Conservation (phyloP, 2,113 vertebrate genomes). For the Amazona guildingii region DNA sequence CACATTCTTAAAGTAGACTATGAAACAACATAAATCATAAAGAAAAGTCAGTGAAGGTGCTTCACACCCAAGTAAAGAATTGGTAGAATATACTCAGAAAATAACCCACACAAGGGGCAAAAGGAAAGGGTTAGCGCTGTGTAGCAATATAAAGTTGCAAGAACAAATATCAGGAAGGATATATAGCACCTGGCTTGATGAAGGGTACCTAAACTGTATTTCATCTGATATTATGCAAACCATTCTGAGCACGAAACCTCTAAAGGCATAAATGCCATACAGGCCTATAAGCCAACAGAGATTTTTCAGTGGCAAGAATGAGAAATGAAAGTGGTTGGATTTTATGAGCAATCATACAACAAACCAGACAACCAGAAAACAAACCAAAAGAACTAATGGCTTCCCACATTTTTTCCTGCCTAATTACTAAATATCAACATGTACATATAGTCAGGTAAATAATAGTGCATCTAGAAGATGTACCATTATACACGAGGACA, state of each 20-base stretch:
- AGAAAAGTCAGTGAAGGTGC: not conserved
- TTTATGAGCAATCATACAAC: not conserved
- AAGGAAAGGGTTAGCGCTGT: not conserved
- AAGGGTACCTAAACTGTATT: not conserved
- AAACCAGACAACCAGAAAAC: not conserved
- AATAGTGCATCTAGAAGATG: not conserved
- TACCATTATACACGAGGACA: not conserved
- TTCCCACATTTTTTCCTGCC: not conserved
- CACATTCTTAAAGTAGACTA: not conserved
- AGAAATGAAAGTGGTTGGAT: not conserved
- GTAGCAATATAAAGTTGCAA: not conserved
- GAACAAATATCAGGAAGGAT: not conserved
- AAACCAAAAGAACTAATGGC: not conserved
- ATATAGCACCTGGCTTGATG: not conserved
- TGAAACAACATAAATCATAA: not conserved
- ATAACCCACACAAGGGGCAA: not conserved
- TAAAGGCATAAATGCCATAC: not conserved
- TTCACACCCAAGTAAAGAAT: not conserved
- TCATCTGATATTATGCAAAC: not conserved
- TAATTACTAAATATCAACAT: not conserved
- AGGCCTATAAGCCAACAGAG: not conserved
- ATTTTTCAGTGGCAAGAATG: not conserved
- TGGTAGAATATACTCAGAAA: not conserved
- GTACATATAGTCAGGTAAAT: not conserved
- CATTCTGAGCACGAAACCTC: not conserved